These are phyloP conservation scores for Lasiurus borealis DNA, from an alignment of 2,113 vertebrate species.

Conservation along the genomic window DNA sequence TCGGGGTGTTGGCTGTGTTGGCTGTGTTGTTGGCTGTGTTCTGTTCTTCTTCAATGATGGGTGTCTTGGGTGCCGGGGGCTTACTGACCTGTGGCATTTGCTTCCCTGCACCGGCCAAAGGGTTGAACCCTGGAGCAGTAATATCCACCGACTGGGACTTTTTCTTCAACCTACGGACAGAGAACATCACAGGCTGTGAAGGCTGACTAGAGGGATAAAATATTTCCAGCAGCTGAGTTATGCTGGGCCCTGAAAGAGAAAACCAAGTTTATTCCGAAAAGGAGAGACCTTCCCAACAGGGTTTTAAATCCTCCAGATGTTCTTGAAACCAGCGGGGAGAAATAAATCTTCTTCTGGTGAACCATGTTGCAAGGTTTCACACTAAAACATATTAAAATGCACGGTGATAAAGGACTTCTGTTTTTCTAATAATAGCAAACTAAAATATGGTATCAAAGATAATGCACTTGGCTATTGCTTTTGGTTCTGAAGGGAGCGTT, in stretches of 20 bases:
- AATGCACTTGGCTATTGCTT: neutral
- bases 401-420: neutral
- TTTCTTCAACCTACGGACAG: conserved; percentile 94
- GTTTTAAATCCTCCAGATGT: conserved; percentile 25
- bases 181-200: conserved; percentile 28
- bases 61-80: conserved; percentile 88
- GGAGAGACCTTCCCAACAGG: neutral
- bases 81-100: conserved; percentile 88
- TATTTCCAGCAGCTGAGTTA: neutral
- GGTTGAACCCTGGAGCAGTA: conserved; percentile 91
- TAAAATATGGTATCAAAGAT: neutral
- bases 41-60: conserved; percentile 92
- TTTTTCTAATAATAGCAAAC: conserved; percentile 9
- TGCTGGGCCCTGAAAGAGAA: neutral
- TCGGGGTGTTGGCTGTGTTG: conserved; percentile 89
- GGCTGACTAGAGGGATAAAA: neutral
- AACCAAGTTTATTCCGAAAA: conserved; percentile 46
- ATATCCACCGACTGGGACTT: conserved; percentile 99
- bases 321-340: neutral
- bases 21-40: conserved; percentile 91
- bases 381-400: neutral
- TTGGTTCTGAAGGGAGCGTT: neutral
- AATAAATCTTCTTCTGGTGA: neutral
- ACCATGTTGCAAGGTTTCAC: neutral
- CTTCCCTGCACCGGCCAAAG: conserved; percentile 89